Evolutionary conservation across 2,888 invertebrate genomes (phyloP), one percentile per base, ranked within the genome.

Genomic region (Sesia apiformis): DNA sequence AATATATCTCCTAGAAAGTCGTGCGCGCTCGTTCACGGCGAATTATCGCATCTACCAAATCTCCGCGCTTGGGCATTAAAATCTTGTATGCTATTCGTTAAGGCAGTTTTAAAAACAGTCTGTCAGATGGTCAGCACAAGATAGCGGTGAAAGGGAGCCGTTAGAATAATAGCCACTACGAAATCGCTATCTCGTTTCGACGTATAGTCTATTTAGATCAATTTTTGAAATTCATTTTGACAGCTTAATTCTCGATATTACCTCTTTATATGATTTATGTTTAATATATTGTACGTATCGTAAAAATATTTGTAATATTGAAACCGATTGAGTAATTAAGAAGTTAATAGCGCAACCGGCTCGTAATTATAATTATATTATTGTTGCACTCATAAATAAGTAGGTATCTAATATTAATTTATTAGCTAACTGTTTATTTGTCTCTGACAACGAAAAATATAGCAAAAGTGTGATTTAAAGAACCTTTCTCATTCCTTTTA

Each of bases 141-240:
- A 89, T 88, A 87, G 81, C 82, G 87, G 87, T 88, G 88, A 89
- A 88, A 88, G 87, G 85, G 67, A 81, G 46, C 87, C 86, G 87
- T 87, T 88, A 88, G 66, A 74, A 75, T 84, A 81, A 86, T 84
- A 76, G 83, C 79, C 80, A 65, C 76, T 79, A 74, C n/a, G 74
- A 75, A 77, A 75, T 72, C 75, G 76, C 77, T 78, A 74, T 69
- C 78, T 78, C 76, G 74, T 78, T 76, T 70, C 61, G 62, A 52
- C 40, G 4, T 38, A 6, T 38, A 40, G 39, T 70, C 67, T 70
- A 71, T 75, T 67, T 69, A 66, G 67, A 74, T 66, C 73, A 74
- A 75, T 74, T 73, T 74, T 71, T 69, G 57, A 65, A 65, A 41
- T 53, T 66, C 67, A 61, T 66, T 70, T 71, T 69, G 75, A 74